Percentiles rank a stretch among this genome's conserved stretches.
Conservation (phyloP, 2,797 vertebrate species). For the Sebastes kiyomatsui region DNA sequence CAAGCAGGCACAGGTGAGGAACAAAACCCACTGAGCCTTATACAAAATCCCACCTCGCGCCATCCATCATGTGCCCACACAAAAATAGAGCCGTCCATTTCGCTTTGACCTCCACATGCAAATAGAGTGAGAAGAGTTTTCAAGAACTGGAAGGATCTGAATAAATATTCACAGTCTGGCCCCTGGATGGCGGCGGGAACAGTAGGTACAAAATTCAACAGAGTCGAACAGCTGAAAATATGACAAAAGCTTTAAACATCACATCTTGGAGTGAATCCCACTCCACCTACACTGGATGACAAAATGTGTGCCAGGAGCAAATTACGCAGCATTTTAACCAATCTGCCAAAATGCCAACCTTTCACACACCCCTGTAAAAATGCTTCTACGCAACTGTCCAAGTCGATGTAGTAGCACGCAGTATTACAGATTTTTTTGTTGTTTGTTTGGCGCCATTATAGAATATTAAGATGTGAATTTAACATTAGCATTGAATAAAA, state of each 20-base stretch:
- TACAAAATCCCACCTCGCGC: neutral
- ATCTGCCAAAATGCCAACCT: conserved; percentile 44
- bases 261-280: conserved; percentile 39
- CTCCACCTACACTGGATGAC: conserved; percentile 40
- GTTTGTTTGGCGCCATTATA: neutral
- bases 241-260: conserved; percentile 40
- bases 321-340: conserved; percentile 45
- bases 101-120: conserved; percentile 12
- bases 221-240: conserved; percentile 27
- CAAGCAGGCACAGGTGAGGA: neutral
- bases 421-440: neutral
- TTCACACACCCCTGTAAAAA: conserved; percentile 6
- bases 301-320: conserved; percentile 41
- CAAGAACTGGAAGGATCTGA: neutral
- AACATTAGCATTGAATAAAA: neutral
- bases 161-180: neutral
- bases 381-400: conserved; percentile 6
- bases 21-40: neutral
- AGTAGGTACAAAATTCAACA: neutral
- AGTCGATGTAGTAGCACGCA: conserved; percentile 13
- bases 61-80: neutral
- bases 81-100: conserved; percentile 4
- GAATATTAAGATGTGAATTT: conserved; percentile 3
- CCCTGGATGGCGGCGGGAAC: neutral
- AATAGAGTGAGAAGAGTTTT: neutral